Conservation (phyloP, 1,140 invertebrate species). For the Penaeus japonicus region DNA sequence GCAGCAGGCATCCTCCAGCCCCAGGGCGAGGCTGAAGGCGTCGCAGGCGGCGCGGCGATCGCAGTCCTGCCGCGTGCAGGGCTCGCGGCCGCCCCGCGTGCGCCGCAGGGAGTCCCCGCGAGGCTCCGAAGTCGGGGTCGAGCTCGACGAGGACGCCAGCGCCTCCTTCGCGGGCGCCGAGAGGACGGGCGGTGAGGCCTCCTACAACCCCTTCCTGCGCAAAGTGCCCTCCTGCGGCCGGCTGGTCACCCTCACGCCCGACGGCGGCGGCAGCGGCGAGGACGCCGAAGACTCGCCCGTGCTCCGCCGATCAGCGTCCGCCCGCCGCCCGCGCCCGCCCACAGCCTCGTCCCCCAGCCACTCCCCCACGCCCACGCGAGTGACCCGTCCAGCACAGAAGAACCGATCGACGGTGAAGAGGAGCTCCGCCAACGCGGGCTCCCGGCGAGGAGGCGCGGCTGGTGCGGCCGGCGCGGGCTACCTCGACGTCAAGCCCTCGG, state of each 20-base stretch:
- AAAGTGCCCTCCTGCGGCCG: constrained; percentile 59
- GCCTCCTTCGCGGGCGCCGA: constrained; percentile 14
- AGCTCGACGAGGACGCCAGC: constrained; percentile 35
- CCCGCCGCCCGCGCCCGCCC: constrained; percentile 52
- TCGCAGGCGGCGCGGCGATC: constrained; percentile 52
- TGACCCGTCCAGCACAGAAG: constrained; percentile 45
- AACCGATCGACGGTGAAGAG: constrained; percentile 25
- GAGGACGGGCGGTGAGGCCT: constrained; percentile 32
- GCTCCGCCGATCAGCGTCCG: constrained; percentile 52
- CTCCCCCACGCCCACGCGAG: constrained; percentile 56
- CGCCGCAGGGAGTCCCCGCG: constrained; percentile 37
- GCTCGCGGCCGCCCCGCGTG: constrained; percentile 51
- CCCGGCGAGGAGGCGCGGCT: not conserved
- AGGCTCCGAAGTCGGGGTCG: constrained; percentile 16
- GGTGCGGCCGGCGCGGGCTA: constrained; percentile 21
- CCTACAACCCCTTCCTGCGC: constrained; percentile 57
- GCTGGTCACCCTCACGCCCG: constrained; percentile 50
- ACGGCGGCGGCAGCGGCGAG: constrained; percentile 31
- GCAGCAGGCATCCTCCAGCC: constrained; percentile 43
- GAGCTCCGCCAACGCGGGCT: not conserved
- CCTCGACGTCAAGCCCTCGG: constrained; percentile 53
- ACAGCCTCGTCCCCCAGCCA: constrained; percentile 46
- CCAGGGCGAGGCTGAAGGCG: constrained; percentile 49
- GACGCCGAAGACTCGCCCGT: constrained; percentile 52
- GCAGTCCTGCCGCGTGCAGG: constrained; percentile 59